These are phyloP conservation scores for Drosophila bocki DNA, from an alignment of 1,140 invertebrate genomes.

Conservation along the genomic window DNA sequence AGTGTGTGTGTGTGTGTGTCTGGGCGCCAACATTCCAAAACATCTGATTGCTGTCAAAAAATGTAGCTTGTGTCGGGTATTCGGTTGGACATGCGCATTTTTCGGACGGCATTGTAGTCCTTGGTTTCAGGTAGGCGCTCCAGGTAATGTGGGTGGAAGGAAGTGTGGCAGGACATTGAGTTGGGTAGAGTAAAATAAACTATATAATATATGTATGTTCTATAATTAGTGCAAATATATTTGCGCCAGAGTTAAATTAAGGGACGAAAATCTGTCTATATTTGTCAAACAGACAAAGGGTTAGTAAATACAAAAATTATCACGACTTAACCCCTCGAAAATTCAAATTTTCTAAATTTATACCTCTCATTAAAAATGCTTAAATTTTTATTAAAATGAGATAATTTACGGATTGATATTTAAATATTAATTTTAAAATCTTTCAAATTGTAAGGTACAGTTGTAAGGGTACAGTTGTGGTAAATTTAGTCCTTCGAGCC, in stretches of 20 bases:
- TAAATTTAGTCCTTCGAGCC: neutral
- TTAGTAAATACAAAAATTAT: neutral
- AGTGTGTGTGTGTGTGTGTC: conserved; percentile 21
- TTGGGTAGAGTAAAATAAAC: too few relatives aligned
- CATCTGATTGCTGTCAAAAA: conserved; percentile 80
- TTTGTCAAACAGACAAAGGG: neutral
- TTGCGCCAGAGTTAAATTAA: neutral
- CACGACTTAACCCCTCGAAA: neutral
- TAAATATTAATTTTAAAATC: neutral
- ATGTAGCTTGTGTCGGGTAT: conserved; percentile 36
- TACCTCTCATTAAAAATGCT: neutral
- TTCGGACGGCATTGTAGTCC: conserved; percentile 18
- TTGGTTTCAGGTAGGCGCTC: conserved; percentile 5
- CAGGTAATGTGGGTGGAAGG: conserved; percentile 24
- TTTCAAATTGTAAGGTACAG: neutral
- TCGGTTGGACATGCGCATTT: conserved; percentile 64
- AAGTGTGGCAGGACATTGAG: conserved; percentile 14
- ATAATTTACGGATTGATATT: neutral
- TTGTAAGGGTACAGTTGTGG: too few relatives aligned
- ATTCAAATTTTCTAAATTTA: neutral
- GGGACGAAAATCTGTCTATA: neutral
- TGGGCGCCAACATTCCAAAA: conserved; percentile 75
- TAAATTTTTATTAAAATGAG: too few relatives aligned
- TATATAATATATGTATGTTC: neutral
- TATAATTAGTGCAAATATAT: neutral